These are phyloP conservation scores for Phymatocera aterrima DNA, from an alignment of 2,888 invertebrate species.

Conservation along the genomic window DNA sequence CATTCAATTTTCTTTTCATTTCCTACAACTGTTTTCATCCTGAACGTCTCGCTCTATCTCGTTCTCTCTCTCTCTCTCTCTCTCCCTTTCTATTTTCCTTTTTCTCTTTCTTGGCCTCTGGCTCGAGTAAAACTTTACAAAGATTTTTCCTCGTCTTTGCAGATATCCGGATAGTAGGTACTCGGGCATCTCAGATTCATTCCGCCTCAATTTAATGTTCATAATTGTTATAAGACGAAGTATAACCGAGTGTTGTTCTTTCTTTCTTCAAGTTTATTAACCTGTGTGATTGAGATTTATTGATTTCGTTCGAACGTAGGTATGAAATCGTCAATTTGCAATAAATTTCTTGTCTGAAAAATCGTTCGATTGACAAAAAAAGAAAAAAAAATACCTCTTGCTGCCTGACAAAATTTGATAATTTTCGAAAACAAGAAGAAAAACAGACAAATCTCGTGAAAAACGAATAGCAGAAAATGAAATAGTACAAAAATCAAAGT, in stretches of 20 bases:
- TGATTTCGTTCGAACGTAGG: neutral
- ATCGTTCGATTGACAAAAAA: too few species aligned
- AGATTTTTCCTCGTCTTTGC: neutral
- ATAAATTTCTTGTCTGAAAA: neutral
- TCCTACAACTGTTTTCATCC: slow-evolving; percentile 26
- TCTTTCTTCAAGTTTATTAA: too few species aligned
- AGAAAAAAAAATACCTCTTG: too few species aligned
- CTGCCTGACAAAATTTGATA: too few species aligned
- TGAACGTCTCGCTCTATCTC: neutral
- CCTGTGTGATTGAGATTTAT: too few species aligned
- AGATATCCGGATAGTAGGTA: neutral
- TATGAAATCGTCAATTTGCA: too few species aligned
- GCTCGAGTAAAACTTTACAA: neutral
- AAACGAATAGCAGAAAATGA: neutral
- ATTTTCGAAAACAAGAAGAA: too few species aligned
- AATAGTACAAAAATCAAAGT: too few species aligned
- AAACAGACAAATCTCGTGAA: neutral
- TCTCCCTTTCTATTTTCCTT: neutral
- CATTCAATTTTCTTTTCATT: slow-evolving; percentile 42
- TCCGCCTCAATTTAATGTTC: neutral
- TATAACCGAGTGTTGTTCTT: too few species aligned
- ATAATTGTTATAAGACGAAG: neutral
- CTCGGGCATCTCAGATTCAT: neutral
- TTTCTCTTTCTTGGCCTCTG: too few species aligned
- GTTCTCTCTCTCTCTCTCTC: neutral